Conservation (phyloP, 1,140 invertebrate species). For the Lamellibrachia luymesi region DNA sequence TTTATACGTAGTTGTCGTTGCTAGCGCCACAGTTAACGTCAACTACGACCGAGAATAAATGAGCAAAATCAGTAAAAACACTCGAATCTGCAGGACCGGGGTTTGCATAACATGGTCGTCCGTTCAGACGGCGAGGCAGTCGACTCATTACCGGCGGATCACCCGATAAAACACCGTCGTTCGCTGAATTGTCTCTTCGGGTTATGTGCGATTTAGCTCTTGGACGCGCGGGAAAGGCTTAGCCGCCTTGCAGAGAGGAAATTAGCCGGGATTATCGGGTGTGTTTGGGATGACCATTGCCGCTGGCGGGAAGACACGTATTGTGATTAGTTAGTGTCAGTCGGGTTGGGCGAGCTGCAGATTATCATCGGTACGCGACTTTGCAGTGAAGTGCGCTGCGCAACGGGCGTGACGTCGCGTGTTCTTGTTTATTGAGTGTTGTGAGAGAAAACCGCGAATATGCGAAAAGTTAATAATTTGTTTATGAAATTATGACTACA, state of each 20-base stretch:
- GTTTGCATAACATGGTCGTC: neutral
- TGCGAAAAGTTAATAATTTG: no score
- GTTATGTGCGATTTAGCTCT: neutral
- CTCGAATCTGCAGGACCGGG: neutral
- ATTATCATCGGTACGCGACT: neutral
- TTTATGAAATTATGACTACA: no score
- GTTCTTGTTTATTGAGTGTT: neutral
- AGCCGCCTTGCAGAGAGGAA: neutral
- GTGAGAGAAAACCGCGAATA: neutral
- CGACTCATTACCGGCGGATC: neutral
- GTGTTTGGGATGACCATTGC: neutral
- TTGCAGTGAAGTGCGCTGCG: neutral
- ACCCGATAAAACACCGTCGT: neutral
- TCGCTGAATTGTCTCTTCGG: neutral
- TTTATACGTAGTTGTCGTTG: neutral
- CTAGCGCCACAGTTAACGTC: no score
- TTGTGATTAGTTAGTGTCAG: neutral
- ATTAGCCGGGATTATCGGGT: neutral
- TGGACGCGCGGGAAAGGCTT: neutral
- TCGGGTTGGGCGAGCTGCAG: neutral
- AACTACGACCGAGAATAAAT: neutral
- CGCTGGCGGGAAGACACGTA: neutral
- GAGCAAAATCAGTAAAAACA: neutral
- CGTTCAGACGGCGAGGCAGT: neutral
- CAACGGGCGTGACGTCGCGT: neutral